phyloP scores from a whole-genome alignment of 2,113 vertebrate genomes.

The Lepus americanus region DNA sequence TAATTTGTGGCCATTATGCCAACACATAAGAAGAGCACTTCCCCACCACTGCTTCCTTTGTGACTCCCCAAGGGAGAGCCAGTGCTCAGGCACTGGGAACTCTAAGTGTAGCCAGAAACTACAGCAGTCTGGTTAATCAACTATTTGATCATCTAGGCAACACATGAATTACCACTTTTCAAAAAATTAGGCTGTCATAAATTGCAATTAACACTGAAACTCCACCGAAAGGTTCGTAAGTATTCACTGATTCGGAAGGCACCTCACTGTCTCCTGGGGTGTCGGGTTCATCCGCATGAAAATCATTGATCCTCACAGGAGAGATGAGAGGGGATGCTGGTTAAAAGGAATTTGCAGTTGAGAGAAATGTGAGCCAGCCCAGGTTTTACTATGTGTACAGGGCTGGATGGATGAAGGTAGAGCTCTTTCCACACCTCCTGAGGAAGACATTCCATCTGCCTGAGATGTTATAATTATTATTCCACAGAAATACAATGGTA shows the following conservation, averaged over 20 bases:
- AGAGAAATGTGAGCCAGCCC: conserved; percentile 39
- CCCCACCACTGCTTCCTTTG: background rate
- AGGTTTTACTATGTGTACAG: conserved; percentile 64
- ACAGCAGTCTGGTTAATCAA: conserved; percentile 54
- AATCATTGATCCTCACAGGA: conserved; percentile 33
- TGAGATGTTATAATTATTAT: conserved; percentile 77
- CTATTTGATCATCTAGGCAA: conserved; percentile 49
- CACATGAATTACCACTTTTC: conserved; percentile 66
- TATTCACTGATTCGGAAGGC: conserved; percentile 61
- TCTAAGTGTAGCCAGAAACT: conserved; percentile 61
- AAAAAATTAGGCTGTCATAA: conserved; percentile 71
- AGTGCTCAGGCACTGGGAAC: background rate
- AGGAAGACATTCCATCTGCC: conserved; percentile 52
- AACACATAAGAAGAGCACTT: background rate
- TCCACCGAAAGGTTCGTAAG: conserved; percentile 50
- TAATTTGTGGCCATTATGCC: background rate
- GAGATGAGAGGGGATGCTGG: background rate
- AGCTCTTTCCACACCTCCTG: conserved; percentile 65
- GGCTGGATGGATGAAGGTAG: conserved; percentile 54
- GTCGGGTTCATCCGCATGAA: conserved; percentile 32
- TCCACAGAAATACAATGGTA: conserved; percentile 67
- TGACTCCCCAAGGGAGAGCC: background rate
- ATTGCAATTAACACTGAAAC: conserved; percentile 58
- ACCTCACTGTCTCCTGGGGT: conserved; percentile 27
- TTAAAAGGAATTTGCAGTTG: conserved; percentile 62